Evolutionary conservation across 2,888 invertebrate genomes (phyloP).

Genomic region (Gandaritis pyraliata): DNA sequence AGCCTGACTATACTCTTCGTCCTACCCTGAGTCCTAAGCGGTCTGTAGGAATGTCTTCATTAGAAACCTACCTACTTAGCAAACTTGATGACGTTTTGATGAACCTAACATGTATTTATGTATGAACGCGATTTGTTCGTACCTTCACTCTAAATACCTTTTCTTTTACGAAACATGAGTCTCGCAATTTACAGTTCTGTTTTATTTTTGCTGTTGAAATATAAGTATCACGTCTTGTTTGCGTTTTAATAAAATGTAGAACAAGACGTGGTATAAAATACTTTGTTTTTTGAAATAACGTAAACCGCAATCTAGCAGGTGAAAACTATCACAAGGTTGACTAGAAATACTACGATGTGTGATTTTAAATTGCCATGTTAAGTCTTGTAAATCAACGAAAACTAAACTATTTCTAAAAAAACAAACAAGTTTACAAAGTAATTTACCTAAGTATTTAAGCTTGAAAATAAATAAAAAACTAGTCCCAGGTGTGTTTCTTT

Average conservation of each 20-base stretch:
- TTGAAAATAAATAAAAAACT: too few species aligned
- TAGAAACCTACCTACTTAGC: too few species aligned
- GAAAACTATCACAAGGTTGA: slow-evolving; percentile 38
- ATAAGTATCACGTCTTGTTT: slow-evolving; percentile 25
- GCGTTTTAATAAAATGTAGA: slow-evolving; percentile 43
- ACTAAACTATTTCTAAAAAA: neutral
- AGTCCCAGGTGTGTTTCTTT: too few species aligned
- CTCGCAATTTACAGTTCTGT: slow-evolving; percentile 19
- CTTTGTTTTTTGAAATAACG: slow-evolving; percentile 40
- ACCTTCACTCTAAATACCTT: too few species aligned
- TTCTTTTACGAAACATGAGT: slow-evolving; percentile 11
- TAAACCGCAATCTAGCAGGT: slow-evolving; percentile 33
- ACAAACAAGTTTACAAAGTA: too few species aligned
- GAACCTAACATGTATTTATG: too few species aligned
- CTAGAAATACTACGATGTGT: slow-evolving; percentile 28
- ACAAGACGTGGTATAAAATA: slow-evolving; percentile 45
- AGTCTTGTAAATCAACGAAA: neutral
- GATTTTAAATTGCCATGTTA: slow-evolving; percentile 20
- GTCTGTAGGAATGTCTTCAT: too few species aligned
- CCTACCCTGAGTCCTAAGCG: too few species aligned
- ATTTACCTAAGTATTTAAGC: too few species aligned
- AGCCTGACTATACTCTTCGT: too few species aligned
- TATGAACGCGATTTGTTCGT: too few species aligned
- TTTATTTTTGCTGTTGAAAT: slow-evolving; percentile 44
- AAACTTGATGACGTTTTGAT: too few species aligned